Percentiles rank a stretch among this genome's conserved stretches.
Conservation (phyloP, 2,797 vertebrate genomes). For the Mycteria americana region DNA sequence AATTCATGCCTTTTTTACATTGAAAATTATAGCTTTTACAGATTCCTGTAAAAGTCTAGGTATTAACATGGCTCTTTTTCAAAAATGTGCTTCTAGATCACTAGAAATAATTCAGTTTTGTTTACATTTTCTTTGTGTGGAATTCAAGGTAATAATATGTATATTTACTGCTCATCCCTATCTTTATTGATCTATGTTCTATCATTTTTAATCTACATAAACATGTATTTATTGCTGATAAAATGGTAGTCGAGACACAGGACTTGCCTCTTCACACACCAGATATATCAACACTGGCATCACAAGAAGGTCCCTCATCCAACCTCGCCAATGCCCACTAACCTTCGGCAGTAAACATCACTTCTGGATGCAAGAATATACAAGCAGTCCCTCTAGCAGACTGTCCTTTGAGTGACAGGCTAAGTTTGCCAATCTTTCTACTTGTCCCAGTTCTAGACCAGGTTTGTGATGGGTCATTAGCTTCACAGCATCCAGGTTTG, state of each 20-base stretch:
- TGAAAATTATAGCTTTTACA: conserved; percentile 53
- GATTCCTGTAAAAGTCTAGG: background rate
- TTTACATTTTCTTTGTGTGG: background rate
- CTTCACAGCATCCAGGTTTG: background rate
- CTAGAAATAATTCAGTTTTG: conserved; percentile 14
- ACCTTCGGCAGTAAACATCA: background rate
- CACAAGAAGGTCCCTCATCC: background rate
- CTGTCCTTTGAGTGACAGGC: background rate
- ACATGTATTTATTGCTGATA: background rate
- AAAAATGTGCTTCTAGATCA: background rate
- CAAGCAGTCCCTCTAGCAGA: background rate
- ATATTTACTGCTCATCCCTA: background rate
- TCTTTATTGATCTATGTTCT: background rate
- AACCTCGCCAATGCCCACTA: background rate
- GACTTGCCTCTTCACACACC: background rate
- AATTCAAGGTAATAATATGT: background rate
- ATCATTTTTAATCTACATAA: background rate
- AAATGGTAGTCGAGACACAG: background rate
- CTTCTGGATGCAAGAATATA: background rate
- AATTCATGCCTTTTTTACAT: conserved; percentile 32
- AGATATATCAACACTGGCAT: background rate
- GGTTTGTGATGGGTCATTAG: background rate
- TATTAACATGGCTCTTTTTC: background rate
- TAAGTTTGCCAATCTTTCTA: background rate
- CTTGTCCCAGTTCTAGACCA: background rate